Conservation (phyloP, 2,797 vertebrate species). For the Cynopterus sphinx region DNA sequence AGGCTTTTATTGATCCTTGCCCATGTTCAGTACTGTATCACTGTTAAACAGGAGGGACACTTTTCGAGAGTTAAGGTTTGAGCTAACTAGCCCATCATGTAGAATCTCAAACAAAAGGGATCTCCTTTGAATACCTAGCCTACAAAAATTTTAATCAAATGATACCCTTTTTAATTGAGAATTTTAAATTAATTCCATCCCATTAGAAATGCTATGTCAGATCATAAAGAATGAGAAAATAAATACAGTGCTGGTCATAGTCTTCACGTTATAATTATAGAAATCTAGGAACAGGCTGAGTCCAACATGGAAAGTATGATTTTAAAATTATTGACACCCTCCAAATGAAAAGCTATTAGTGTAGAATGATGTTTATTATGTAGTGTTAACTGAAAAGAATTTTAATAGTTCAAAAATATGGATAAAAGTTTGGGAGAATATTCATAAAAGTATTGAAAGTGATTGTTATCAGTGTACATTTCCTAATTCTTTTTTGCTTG, state of each 20-base stretch:
- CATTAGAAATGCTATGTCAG: background rate
- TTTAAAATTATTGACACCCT: background rate
- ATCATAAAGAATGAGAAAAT: background rate
- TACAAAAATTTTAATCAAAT: background rate
- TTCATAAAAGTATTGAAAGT: background rate
- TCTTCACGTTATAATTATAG: background rate
- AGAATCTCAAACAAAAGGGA: background rate
- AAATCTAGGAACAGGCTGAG: background rate
- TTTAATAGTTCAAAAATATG: background rate
- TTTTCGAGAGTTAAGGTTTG: background rate
- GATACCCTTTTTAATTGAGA: background rate
- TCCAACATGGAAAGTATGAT: background rate
- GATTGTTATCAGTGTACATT: background rate
- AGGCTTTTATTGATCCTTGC: background rate
- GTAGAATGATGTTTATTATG: background rate
- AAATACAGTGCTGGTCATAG: background rate
- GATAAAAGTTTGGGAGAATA: background rate
- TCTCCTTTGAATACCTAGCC: background rate
- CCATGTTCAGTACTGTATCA: background rate
- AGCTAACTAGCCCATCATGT: background rate
- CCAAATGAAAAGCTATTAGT: background rate
- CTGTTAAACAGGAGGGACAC: background rate
- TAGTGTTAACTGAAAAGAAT: background rate
- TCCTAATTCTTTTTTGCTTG: background rate
- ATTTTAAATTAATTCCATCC: background rate